phyloP scores from a whole-genome alignment of 2,888 invertebrate genomes.

The Lasioglossum leucozonium region DNA sequence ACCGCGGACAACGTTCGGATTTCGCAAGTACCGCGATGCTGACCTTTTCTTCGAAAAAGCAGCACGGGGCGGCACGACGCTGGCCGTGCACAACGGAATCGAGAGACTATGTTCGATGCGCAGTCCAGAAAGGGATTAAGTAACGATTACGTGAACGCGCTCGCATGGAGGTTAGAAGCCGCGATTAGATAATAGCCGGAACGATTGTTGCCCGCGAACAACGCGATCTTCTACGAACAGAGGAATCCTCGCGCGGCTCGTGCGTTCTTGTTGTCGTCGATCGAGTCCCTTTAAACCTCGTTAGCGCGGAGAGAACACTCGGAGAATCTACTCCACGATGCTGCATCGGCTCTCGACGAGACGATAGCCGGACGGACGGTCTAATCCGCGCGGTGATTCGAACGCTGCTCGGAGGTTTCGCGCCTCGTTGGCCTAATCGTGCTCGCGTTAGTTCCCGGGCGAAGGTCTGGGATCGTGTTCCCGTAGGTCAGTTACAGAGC shows the following conservation, averaged over 20 bases:
- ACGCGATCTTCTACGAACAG: neutral
- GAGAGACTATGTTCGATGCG: neutral
- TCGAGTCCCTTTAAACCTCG: neutral
- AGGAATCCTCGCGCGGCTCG: neutral
- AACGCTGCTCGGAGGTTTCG: neutral
- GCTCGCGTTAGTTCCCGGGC: neutral
- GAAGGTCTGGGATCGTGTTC: neutral
- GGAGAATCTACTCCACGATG: neutral
- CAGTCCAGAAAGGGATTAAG: neutral
- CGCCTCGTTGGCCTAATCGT: neutral
- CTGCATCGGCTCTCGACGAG: neutral
- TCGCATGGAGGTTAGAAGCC: neutral
- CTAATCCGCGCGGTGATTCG: neutral
- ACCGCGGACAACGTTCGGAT: constrained; percentile 16
- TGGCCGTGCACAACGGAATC: neutral
- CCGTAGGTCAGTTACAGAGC: constrained; percentile 6
- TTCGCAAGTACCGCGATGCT: constrained; percentile 2
- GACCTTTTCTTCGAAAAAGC: constrained; percentile 26
- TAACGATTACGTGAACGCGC: constrained; percentile 4
- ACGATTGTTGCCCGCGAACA: neutral
- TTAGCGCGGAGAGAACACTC: neutral
- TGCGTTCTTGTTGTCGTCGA: neutral
- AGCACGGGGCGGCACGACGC: neutral
- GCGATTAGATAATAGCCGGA: constrained; percentile 17
- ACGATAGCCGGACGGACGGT: neutral